Percentiles rank a stretch among this genome's conserved stretches.
Evolutionary conservation across 2,113 vertebrate genomes (phyloP).

Genomic region (Gracilinanus agilis): DNA sequence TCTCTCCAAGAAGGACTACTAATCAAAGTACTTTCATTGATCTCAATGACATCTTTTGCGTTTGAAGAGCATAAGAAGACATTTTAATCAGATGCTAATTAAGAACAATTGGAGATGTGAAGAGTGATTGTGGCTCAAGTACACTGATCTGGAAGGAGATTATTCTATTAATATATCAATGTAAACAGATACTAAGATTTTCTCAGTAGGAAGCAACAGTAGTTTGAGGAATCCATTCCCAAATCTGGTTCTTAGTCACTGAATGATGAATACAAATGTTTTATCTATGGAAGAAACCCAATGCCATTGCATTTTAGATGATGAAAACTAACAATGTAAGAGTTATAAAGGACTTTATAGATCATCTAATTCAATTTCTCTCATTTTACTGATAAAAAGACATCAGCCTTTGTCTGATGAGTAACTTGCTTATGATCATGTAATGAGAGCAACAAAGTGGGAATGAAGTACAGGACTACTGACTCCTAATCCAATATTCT

Average conservation of each 20-base stretch:
- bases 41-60: constrained; percentile 79
- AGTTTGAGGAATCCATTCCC: constrained; percentile 59
- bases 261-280: constrained; percentile 66
- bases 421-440: neutral
- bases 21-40: constrained; percentile 70
- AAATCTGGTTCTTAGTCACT: constrained; percentile 67
- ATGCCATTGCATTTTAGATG: neutral
- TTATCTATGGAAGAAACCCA: neutral
- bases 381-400: neutral
- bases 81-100: constrained; percentile 82
- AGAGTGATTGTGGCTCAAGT: constrained; percentile 77
- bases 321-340: neutral
- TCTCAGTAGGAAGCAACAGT: constrained; percentile 66
- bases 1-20: constrained; percentile 61
- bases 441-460: neutral
- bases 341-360: constrained; percentile 20
- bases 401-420: neutral
- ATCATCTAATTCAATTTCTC: neutral
- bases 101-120: constrained; percentile 78
- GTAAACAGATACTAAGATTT: constrained; percentile 79
- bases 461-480: neutral
- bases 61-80: constrained; percentile 78
- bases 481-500: neutral
- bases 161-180: constrained; percentile 77
- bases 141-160: constrained; percentile 73